These are phyloP conservation scores for Rattus rattus DNA, from an alignment of 2,113 vertebrate genomes.

Conservation along the genomic window DNA sequence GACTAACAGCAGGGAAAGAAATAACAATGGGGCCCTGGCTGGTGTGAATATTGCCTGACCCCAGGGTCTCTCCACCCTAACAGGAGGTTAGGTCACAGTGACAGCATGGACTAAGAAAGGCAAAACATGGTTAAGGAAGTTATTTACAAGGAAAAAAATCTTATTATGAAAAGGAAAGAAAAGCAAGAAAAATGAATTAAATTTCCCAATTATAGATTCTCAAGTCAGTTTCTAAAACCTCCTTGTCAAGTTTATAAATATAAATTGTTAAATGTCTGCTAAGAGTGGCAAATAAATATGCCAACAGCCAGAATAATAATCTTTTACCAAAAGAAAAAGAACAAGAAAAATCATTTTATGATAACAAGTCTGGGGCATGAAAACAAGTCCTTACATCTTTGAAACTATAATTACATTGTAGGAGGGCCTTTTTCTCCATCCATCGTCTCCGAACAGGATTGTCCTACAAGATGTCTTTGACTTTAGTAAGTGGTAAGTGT, in stretches of 20 bases:
- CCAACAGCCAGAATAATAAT: background rate
- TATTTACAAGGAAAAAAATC: conserved; percentile 40
- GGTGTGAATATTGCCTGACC: background rate
- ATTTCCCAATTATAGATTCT: conserved; percentile 53
- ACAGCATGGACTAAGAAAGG: background rate
- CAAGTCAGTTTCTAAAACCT: conserved; percentile 54
- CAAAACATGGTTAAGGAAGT: background rate
- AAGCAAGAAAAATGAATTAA: conserved; percentile 64
- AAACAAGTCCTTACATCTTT: conserved; percentile 15
- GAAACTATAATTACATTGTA: background rate
- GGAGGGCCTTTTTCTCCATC: background rate
- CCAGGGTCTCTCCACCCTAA: background rate
- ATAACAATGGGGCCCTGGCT: background rate
- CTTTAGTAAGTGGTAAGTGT: background rate
- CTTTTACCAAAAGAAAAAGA: background rate
- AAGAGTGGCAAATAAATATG: conserved; percentile 36
- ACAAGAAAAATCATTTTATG: background rate
- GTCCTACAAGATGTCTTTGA: background rate
- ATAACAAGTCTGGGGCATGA: background rate
- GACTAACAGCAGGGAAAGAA: background rate
- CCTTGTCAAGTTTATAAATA: conserved; percentile 61
- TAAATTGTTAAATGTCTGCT: conserved; percentile 17
- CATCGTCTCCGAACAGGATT: background rate
- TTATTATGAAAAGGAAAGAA: conserved; percentile 60
- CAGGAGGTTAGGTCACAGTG: conserved; percentile 6